A percentile compares a stretch with the other conserved stretches of the same genome.
These are phyloP conservation scores for Seriola quinqueradiata DNA, from an alignment of 2,113 vertebrate genomes.

Conservation along the genomic window DNA sequence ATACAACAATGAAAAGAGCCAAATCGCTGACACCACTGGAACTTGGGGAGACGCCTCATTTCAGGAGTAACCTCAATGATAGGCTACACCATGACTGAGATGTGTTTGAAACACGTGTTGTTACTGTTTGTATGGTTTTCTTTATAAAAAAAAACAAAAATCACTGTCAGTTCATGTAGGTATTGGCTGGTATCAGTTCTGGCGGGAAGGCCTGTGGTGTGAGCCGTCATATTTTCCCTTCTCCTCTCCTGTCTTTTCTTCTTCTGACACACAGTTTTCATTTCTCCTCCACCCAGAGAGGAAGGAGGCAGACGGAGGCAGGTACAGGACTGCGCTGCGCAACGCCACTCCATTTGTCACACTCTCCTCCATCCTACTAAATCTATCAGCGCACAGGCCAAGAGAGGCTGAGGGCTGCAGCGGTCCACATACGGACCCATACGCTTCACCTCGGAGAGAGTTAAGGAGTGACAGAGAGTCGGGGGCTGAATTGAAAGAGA, in stretches of 20 bases:
- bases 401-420: slow-evolving; percentile 24
- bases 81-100: background rate
- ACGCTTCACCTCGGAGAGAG: slow-evolving; percentile 15
- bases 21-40: slow-evolving; percentile 12
- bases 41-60: slow-evolving; percentile 28
- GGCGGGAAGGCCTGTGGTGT: background rate
- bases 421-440: slow-evolving; percentile 4
- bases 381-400: slow-evolving; percentile 23
- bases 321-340: slow-evolving; percentile 17
- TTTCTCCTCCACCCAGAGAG: slow-evolving; percentile 26
- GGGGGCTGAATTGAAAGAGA: slow-evolving; percentile 41
- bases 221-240: background rate
- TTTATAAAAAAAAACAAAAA: background rate
- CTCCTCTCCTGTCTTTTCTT: background rate
- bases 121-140: slow-evolving; percentile 2
- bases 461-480: slow-evolving; percentile 32
- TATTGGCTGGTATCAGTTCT: background rate
- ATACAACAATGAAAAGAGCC: slow-evolving; percentile 38
- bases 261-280: slow-evolving; percentile 1
- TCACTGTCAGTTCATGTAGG: background rate
- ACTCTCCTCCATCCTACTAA: slow-evolving; percentile 38
- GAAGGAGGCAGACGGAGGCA: slow-evolving; percentile 10
- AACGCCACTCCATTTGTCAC: slow-evolving; percentile 18
- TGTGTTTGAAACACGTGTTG: slow-evolving; percentile 12
- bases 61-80: slow-evolving; percentile 15